Evolutionary conservation across 1,140 invertebrate species (phyloP).

Genomic region (honey bee (Apis mellifera)): Amel_HAv3.1 CM009934.2:4352001-4352500

Average conservation of each 20-base stretch:
- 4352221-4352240: constrained; percentile 39
- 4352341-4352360: neutral
- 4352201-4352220: constrained; percentile 1
- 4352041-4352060: too few species aligned
- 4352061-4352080: too few species aligned
- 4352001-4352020: neutral
- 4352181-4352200: neutral
- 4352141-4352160: neutral
- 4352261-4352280: constrained; percentile 57
- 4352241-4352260: neutral
- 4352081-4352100: neutral
- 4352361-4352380: constrained; percentile 19
- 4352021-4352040: neutral
- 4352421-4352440: too few species aligned
- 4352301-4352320: constrained; percentile 41
- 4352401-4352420: neutral
- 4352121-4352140: neutral
- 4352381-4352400: constrained; percentile 28
- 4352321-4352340: constrained; percentile 58
- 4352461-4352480: too few species aligned
- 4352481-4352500: neutral
- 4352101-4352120: neutral
- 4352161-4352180: neutral
- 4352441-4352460: too few species aligned
- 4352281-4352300: constrained; percentile 30